Percentiles rank a stretch among this genome's conserved stretches.
These are phyloP conservation scores for Macrosoma leucophasiata DNA, from an alignment of 2,888 invertebrate species.

Conservation along the genomic window DNA sequence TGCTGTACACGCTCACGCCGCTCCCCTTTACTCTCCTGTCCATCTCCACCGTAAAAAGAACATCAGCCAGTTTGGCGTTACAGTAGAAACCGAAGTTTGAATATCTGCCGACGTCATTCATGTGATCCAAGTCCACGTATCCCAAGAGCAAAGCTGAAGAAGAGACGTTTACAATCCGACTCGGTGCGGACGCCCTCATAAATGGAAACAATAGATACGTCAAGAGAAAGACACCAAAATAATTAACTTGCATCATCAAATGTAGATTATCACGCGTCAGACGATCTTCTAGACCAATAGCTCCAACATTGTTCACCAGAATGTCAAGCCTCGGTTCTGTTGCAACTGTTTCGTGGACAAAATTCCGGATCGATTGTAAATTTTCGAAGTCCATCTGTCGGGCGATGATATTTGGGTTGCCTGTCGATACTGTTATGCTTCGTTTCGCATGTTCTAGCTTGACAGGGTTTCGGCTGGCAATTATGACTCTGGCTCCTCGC, in stretches of 20 bases:
- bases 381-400: slow-evolving; percentile 69
- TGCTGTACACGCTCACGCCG: slow-evolving; percentile 84
- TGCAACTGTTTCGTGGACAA: slow-evolving; percentile 70
- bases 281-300: slow-evolving; percentile 47
- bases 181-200: slow-evolving; percentile 45
- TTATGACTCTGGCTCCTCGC: slow-evolving; percentile 73
- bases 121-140: slow-evolving; percentile 79
- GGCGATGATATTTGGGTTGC: slow-evolving; percentile 35
- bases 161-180: slow-evolving; percentile 48
- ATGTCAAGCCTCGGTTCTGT: slow-evolving; percentile 65
- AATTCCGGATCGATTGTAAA: slow-evolving; percentile 69
- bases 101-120: slow-evolving; percentile 81
- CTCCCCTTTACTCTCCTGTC: slow-evolving; percentile 41
- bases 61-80: slow-evolving; percentile 49
- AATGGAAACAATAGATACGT: slow-evolving; percentile 50
- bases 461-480: slow-evolving; percentile 65
- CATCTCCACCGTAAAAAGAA: slow-evolving; percentile 71
- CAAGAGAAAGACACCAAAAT: slow-evolving; percentile 49
- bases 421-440: slow-evolving; percentile 34
- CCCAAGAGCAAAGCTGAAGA: slow-evolving; percentile 80
- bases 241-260: slow-evolving; percentile 76
- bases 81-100: slow-evolving; percentile 76
- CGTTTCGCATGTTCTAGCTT: slow-evolving; percentile 37
- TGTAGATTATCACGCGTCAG: slow-evolving; percentile 78
- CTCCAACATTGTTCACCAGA: slow-evolving; percentile 67